Evolutionary conservation across 1,140 invertebrate genomes (phyloP), one percentile per base, ranked within the genome.

Genomic region (Acyrthosiphon pisum): DNA sequence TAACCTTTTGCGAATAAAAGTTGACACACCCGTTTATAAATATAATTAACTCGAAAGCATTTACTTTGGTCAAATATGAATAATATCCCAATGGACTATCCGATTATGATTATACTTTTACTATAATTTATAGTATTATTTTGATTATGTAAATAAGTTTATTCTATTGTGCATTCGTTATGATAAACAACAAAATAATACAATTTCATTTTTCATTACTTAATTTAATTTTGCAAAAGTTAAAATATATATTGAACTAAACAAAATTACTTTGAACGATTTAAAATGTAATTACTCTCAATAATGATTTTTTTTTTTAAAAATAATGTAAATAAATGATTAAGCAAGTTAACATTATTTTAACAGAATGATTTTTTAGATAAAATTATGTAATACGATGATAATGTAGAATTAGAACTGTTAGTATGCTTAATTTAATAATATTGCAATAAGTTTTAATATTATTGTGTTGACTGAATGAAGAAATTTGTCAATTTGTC

Each of bases 21-120:
- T 87, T 87, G 86, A n/a, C 86, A 87, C 86, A 87, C 86, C 46
- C 86, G 23, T 46, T 48, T 46, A 87, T 48, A 48, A 87, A 89
- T 89, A 53, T 53, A 37, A 89, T 56, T 37, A 89, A 56, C 48
- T 37, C 11, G 53, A 37, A 87, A 48, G 86, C n/a, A 87, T 87
- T 41, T 86, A 86, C 4, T 26, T 41, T 23, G 83, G 37, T 44
- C 37, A 88, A 48, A 48, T n/a, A 88, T 48, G 37, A 84, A 46
- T 87, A n/a, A 87, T 46, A 46, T 44, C 26, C 84, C 41, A 87
- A 46, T 87, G 22, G 37, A 84, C 37, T 84, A 84, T 84, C 44
- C 3, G 2, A 84, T 23, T 84, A 84, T 44, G 23, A 41, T 37
- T 41, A 37, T 83, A 41, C 30, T 26, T 84, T 84, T 84, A 44